Evolutionary conservation across 2,888 invertebrate species (phyloP).

Genomic region (Palloptera scutellata): DNA sequence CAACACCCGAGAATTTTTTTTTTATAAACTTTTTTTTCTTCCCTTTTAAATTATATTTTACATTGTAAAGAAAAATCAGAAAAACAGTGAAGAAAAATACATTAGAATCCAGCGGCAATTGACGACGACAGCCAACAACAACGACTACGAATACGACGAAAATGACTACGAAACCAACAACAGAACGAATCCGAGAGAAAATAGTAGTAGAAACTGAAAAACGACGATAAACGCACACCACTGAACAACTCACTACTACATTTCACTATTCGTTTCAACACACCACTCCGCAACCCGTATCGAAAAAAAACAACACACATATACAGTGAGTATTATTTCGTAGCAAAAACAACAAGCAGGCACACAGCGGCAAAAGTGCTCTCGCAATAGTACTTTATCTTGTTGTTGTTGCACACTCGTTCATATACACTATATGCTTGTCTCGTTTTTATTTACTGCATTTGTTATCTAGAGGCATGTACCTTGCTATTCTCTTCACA

Average conservation of each 20-base stretch:
- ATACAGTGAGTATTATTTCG: conserved; percentile 49
- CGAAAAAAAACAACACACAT: conserved; percentile 32
- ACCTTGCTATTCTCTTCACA: conserved; percentile 44
- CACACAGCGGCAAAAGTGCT: conserved; percentile 29
- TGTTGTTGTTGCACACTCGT: conserved; percentile 41
- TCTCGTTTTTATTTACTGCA: conserved; percentile 26
- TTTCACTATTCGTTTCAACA: conserved; percentile 4
- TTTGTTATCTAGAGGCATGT: conserved; percentile 11
- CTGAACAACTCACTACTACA: conserved; percentile 18
- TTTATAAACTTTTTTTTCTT: conserved; percentile 9
- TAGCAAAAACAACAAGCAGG: conserved; percentile 38
- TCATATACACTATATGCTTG: conserved; percentile 32
- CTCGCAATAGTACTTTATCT: conserved; percentile 14
- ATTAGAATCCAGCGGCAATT: conserved; percentile 20
- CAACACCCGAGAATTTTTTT: conserved; percentile 36
- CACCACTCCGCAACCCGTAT: conserved; percentile 34
- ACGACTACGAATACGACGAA: conserved; percentile 16
- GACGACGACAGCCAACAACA: conserved; percentile 18
- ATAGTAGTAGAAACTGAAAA: conserved; percentile 27
- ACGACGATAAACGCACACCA: conserved; percentile 14
- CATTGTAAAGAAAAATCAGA: conserved; percentile 20
- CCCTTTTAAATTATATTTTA: conserved; percentile 17
- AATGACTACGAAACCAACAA: conserved; percentile 12
- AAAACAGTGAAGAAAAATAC: conserved; percentile 26
- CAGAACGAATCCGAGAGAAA: conserved; percentile 10